Conservation (phyloP, 2,888 invertebrate species). For the Stenoptilia bipunctidactyla region DNA sequence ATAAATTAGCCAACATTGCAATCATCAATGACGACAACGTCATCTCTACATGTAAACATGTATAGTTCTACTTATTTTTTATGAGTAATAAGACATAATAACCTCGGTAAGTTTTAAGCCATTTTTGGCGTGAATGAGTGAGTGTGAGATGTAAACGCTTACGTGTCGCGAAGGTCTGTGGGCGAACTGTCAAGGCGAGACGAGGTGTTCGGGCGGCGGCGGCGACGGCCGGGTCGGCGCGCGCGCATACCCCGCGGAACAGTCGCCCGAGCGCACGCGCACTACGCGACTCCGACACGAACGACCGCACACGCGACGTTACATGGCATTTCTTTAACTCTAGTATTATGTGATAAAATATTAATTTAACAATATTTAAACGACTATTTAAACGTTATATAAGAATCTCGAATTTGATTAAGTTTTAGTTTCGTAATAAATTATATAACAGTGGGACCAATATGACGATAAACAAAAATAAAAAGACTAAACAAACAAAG, state of each 20-base stretch:
- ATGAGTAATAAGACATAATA: slow-evolving; percentile 19
- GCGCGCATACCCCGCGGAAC: slow-evolving; percentile 53
- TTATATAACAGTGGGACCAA: slow-evolving; percentile 35
- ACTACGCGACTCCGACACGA: slow-evolving; percentile 47
- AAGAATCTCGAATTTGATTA: slow-evolving; percentile 41
- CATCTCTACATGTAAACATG: neutral
- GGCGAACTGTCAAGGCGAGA: slow-evolving; percentile 42
- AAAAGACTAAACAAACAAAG: slow-evolving; percentile 65
- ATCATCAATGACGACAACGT: neutral
- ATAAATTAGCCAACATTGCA: neutral
- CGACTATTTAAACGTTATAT: slow-evolving; percentile 43
- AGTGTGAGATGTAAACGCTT: slow-evolving; percentile 58
- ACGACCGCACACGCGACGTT: slow-evolving; percentile 57
- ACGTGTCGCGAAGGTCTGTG: slow-evolving; percentile 62
- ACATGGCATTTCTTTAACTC: slow-evolving; percentile 55
- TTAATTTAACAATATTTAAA: slow-evolving; percentile 24
- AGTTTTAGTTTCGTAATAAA: slow-evolving; percentile 23
- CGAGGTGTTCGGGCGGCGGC: too few relatives aligned
- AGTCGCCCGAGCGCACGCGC: slow-evolving; percentile 58
- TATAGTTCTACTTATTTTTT: neutral
- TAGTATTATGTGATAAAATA: slow-evolving; percentile 42
- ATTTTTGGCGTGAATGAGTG: slow-evolving; percentile 59
- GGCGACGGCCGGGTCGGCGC: too few relatives aligned
- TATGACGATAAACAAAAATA: slow-evolving; percentile 66
- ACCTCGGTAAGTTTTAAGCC: slow-evolving; percentile 37